These are phyloP conservation scores for Blastobasis lacticolella DNA, from an alignment of 2,888 invertebrate genomes.

Conservation along the genomic window DNA sequence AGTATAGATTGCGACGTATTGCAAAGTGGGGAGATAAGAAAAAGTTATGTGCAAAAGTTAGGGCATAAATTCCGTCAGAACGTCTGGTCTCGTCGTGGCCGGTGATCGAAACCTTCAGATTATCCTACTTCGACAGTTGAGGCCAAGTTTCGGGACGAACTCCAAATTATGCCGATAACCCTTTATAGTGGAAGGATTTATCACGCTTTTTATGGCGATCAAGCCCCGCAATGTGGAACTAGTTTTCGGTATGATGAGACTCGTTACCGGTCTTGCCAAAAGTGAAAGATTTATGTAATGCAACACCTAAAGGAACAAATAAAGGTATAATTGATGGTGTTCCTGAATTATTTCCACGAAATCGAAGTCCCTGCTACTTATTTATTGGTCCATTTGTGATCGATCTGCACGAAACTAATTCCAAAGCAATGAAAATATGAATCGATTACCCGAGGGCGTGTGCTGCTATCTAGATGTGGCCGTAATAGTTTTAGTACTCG, in stretches of 20 bases:
- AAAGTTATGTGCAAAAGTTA: constrained; percentile 65
- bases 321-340: not conserved
- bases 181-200: constrained; percentile 18
- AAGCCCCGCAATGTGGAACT: not conserved
- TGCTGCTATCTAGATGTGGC: not conserved
- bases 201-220: constrained; percentile 3
- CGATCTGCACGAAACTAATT: too few species aligned
- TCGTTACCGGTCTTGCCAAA: too few species aligned
- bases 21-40: constrained; percentile 55
- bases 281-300: not conserved
- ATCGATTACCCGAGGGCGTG: too few species aligned
- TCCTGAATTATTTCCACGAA: too few species aligned
- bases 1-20: constrained; percentile 34
- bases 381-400: too few species aligned
- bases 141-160: constrained; percentile 42
- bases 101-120: constrained; percentile 48
- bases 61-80: constrained; percentile 58
- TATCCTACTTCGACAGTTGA: constrained; percentile 59
- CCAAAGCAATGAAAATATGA: too few species aligned
- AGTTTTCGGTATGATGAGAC: too few species aligned
- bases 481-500: constrained; percentile 11
- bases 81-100: constrained; percentile 56
- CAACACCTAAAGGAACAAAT: not conserved
- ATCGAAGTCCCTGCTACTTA: too few species aligned
- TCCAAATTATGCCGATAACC: constrained; percentile 41